These are phyloP conservation scores for Bovichtus variegatus DNA, from an alignment of 2,797 vertebrate species.

Conservation along the genomic window DNA sequence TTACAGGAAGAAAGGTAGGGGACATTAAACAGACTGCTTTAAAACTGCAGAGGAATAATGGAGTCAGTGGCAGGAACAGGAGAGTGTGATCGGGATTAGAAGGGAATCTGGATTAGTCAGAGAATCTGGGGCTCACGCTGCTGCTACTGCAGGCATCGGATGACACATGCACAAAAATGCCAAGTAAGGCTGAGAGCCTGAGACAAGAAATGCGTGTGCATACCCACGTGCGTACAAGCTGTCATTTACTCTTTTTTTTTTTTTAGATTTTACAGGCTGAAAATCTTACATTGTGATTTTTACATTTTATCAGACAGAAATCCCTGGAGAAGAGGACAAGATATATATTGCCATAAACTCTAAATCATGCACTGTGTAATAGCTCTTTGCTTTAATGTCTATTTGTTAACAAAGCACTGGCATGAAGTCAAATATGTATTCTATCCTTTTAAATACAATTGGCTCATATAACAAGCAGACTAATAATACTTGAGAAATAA, in stretches of 20 bases:
- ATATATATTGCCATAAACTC: slow-evolving; percentile 30
- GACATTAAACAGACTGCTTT: neutral
- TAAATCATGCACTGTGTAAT: slow-evolving; percentile 51
- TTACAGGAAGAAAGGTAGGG: neutral
- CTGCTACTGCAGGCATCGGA: slow-evolving; percentile 44
- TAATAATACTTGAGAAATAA: slow-evolving; percentile 79
- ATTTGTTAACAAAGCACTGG: slow-evolving; percentile 56
- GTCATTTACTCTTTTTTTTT: slow-evolving; percentile 5
- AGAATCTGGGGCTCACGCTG: slow-evolving; percentile 48
- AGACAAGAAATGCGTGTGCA: slow-evolving; percentile 16
- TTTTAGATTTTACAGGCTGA: slow-evolving; percentile 4
- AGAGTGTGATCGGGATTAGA: slow-evolving; percentile 61
- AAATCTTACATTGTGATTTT: slow-evolving; percentile 18
- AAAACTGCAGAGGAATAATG: slow-evolving; percentile 37
- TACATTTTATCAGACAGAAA: slow-evolving; percentile 53
- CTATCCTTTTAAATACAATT: slow-evolving; percentile 58
- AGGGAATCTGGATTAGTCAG: slow-evolving; percentile 68
- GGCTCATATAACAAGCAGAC: slow-evolving; percentile 69
- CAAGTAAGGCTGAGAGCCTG: slow-evolving; percentile 48
- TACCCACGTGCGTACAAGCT: neutral
- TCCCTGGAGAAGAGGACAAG: slow-evolving; percentile 31
- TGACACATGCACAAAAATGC: slow-evolving; percentile 62
- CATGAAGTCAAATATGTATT: slow-evolving; percentile 69
- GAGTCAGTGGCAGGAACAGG: slow-evolving; percentile 54
- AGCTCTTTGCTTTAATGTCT: slow-evolving; percentile 62